Percentiles rank a stretch among this genome's conserved stretches.
phyloP scores from a whole-genome alignment of 1,140 invertebrate species.

The Zaprionus gabonicus region DNA sequence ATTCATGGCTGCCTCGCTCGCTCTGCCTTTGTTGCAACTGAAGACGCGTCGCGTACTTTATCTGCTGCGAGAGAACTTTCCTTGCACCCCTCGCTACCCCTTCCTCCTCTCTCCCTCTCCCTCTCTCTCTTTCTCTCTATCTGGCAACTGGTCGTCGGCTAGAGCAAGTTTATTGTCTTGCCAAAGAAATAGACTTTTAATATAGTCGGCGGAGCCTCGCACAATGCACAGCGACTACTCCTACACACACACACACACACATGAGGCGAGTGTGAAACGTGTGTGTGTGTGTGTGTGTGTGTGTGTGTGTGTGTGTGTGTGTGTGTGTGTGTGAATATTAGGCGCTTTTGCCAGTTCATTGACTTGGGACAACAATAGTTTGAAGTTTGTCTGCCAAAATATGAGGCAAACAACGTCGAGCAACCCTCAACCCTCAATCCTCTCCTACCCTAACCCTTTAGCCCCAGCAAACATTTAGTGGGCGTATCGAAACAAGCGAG shows the following conservation, averaged over 20 bases:
- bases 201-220: conserved; percentile 65
- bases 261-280: conserved; percentile 29
- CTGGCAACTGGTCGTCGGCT: conserved; percentile 38
- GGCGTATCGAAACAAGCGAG: conserved; percentile 1
- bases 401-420: conserved; percentile 39
- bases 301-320: no score
- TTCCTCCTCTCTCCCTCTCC: background rate
- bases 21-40: conserved; percentile 3
- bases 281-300: conserved; percentile 63
- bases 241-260: background rate
- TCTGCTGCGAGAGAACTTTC: conserved; percentile 5
- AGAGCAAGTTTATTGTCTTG: conserved; percentile 75
- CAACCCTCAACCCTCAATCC: background rate
- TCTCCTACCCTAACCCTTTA: background rate
- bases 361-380: conserved; percentile 80
- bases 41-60: conserved; percentile 10
- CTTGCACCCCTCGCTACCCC: conserved; percentile 19
- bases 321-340: conserved; percentile 74
- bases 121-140: background rate
- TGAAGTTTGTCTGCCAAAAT: conserved; percentile 81
- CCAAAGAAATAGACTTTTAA: conserved; percentile 82
- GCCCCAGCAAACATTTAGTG: background rate
- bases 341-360: conserved; percentile 81
- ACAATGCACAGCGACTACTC: conserved; percentile 42
- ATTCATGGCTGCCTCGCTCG: conserved; percentile 5